Evolutionary conservation across 2,113 vertebrate species (phyloP).

Genomic region (Crocuta crocuta): DNA sequence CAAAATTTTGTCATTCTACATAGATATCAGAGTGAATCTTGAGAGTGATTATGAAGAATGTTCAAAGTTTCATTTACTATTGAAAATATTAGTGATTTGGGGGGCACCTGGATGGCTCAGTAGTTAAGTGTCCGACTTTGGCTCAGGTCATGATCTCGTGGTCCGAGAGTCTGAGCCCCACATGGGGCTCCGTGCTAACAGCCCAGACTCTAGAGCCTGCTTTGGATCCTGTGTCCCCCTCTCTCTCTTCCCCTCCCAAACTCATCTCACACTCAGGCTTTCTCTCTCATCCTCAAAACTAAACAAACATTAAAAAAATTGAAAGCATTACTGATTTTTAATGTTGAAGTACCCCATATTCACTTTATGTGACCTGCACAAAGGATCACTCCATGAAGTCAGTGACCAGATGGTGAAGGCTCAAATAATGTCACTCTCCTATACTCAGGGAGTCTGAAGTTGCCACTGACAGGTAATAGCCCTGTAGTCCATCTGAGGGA

Average conservation of each 20-base stretch:
- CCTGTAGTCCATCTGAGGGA: background rate
- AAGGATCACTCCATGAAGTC: background rate
- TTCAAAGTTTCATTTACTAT: background rate
- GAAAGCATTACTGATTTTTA: background rate
- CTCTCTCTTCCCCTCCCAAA: too few species aligned
- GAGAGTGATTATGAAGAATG: background rate
- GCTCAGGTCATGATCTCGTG: too few species aligned
- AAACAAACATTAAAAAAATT: background rate
- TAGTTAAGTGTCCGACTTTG: too few species aligned
- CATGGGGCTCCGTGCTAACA: too few species aligned
- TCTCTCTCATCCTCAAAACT: too few species aligned
- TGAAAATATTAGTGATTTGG: background rate
- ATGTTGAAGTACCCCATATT: background rate
- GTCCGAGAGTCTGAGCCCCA: too few species aligned
- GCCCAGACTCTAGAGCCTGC: too few species aligned
- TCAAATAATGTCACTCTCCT: background rate
- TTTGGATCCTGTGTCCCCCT: too few species aligned
- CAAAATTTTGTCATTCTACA: background rate
- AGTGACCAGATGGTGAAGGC: background rate
- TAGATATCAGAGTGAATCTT: background rate
- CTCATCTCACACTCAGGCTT: too few species aligned
- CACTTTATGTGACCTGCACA: background rate
- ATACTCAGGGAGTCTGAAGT: background rate
- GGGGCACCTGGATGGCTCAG: too few species aligned
- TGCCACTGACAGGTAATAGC: background rate